Evolutionary conservation across 2,113 vertebrate species (phyloP).

Genomic region (Solenodon paradoxus): DNA sequence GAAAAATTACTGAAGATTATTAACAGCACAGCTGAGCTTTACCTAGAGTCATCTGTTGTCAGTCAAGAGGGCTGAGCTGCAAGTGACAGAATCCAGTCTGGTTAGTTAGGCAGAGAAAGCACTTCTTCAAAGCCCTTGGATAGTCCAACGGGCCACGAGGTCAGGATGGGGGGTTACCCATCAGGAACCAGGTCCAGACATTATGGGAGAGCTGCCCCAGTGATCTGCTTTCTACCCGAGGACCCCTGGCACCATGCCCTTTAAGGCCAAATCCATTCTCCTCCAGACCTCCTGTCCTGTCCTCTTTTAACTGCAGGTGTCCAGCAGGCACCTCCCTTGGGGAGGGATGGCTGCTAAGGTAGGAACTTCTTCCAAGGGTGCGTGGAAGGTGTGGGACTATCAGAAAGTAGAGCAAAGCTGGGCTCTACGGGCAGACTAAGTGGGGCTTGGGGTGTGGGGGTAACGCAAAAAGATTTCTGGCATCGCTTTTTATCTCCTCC

Average conservation of each 20-base stretch:
- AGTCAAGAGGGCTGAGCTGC: neutral
- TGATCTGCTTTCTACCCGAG: neutral
- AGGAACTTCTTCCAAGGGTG: neutral
- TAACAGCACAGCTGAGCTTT: too few species aligned
- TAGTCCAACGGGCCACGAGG: too few species aligned
- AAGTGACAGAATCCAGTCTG: neutral
- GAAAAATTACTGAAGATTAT: too few species aligned
- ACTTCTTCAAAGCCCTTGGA: too few species aligned
- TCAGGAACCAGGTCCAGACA: neutral
- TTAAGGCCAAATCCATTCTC: too few species aligned
- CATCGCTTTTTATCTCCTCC: neutral
- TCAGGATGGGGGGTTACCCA: neutral
- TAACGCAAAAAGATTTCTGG: neutral
- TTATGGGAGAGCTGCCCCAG: neutral
- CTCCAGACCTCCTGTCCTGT: neutral
- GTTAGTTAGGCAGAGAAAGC: too few species aligned
- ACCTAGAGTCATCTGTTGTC: neutral
- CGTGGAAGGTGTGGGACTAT: neutral
- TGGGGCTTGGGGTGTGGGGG: neutral
- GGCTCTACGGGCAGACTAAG: neutral
- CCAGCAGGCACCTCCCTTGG: rapidly evolving
- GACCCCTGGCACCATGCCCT: neutral
- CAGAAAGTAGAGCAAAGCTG: neutral
- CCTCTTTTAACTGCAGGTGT: neutral
- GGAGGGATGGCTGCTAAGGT: too few species aligned